These are phyloP conservation scores for Sparus aurata DNA, from an alignment of 2,797 vertebrate species.

Conservation along the genomic window DNA sequence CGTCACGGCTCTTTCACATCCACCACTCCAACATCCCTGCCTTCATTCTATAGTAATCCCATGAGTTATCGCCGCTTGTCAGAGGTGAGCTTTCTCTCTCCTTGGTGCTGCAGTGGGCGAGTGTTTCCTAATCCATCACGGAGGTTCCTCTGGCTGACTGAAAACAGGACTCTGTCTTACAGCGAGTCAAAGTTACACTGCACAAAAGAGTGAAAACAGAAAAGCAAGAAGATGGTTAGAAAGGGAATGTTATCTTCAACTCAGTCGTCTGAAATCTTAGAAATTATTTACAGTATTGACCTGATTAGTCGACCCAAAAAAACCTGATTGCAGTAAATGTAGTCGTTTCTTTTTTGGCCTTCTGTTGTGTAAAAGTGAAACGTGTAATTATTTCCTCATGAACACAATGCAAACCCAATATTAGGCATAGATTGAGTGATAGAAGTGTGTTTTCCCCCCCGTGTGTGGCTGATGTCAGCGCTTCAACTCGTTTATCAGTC, in stretches of 20 bases:
- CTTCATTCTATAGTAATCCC: conserved; percentile 52
- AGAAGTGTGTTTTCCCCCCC: not conserved
- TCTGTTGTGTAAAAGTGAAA: not conserved
- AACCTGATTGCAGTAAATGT: too few species aligned
- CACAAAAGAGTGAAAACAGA: not conserved
- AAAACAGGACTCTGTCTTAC: not conserved
- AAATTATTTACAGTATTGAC: not conserved
- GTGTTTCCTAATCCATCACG: conserved; percentile 40
- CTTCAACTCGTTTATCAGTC: not conserved
- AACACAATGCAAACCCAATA: not conserved
- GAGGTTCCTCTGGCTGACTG: conserved; percentile 8
- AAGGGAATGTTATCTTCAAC: not conserved
- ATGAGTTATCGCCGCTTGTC: conserved; percentile 46
- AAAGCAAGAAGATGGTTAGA: not conserved
- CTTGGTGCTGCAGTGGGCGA: conserved; percentile 22
- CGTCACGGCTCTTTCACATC: conserved; percentile 25
- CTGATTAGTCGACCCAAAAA: not conserved
- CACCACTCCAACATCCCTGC: conserved; percentile 25
- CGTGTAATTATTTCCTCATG: not conserved
- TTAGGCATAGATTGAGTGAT: not conserved
- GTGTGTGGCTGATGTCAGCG: not conserved
- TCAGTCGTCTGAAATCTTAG: not conserved
- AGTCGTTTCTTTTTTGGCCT: not conserved
- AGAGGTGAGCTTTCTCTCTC: conserved; percentile 26
- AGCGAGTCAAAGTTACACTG: conserved; percentile 15